Evolutionary conservation across 1,140 invertebrate genomes (phyloP).

Genomic region (Meloidogyne hapla): DNA sequence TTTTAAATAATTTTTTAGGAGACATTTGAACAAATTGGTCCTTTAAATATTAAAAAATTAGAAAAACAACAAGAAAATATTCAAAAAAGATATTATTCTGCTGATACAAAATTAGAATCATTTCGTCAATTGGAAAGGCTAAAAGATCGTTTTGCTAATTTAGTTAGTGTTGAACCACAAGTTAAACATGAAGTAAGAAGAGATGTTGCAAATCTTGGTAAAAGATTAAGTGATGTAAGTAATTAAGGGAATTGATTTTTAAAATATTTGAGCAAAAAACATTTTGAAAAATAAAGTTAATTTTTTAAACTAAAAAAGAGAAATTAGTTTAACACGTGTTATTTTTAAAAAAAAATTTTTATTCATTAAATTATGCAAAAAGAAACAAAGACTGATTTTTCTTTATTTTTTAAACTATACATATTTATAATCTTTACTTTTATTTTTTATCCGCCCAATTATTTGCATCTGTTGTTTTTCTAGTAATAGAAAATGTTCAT

Average conservation of each 20-base stretch:
- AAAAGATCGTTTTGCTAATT: constrained; percentile 53
- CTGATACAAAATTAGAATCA: constrained; percentile 36
- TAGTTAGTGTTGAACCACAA: constrained; percentile 43
- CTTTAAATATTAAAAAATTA: constrained; percentile 38
- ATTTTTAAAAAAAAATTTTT: neutral
- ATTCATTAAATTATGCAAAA: neutral
- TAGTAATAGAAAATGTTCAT: neutral
- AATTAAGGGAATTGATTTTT: too few relatives aligned
- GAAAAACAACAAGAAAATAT: constrained; percentile 33
- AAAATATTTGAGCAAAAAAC: too few relatives aligned
- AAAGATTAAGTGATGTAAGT: constrained; percentile 55
- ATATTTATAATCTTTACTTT: too few relatives aligned
- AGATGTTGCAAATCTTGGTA: constrained; percentile 49
- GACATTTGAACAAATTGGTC: neutral
- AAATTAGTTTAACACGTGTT: too few relatives aligned
- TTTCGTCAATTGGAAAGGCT: constrained; percentile 41
- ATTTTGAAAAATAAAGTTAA: too few relatives aligned
- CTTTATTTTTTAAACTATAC: neutral
- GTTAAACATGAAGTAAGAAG: constrained; percentile 51
- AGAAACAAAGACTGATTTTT: neutral
- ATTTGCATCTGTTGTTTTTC: neutral
- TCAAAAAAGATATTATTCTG: constrained; percentile 31
- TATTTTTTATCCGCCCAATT: neutral
- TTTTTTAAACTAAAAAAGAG: too few relatives aligned
- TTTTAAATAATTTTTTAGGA: constrained; percentile 14